A percentile compares a stretch with the other conserved stretches of the same genome.
These are phyloP conservation scores for Anabas testudineus DNA, from an alignment of 2,797 vertebrate genomes.

Conservation along the genomic window DNA sequence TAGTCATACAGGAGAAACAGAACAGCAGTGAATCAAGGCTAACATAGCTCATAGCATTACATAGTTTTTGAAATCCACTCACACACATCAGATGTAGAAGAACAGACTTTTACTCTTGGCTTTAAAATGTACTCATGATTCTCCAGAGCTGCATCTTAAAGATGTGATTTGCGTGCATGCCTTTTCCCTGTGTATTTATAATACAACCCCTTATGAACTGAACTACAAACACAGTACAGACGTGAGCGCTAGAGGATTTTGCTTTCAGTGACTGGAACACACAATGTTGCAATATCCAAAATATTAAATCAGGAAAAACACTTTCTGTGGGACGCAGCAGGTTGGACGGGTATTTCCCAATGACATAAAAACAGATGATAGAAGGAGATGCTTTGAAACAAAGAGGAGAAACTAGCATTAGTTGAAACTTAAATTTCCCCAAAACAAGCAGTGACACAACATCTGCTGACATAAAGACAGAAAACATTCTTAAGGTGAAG, in stretches of 20 bases:
- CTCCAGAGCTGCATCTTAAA: constrained; percentile 22
- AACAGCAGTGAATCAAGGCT: constrained; percentile 46
- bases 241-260: not conserved
- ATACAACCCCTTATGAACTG: constrained; percentile 7
- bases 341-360: not conserved
- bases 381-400: not conserved
- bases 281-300: not conserved
- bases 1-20: constrained; percentile 48
- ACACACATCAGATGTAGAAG: constrained; percentile 42
- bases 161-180: constrained; percentile 17
- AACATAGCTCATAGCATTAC: constrained; percentile 6
- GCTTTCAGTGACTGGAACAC: not conserved
- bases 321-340: not conserved
- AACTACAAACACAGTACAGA: constrained; percentile 4
- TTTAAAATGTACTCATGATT: constrained; percentile 26
- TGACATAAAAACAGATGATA: not conserved
- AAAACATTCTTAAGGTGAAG: constrained; percentile 11
- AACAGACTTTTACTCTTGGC: constrained; percentile 25
- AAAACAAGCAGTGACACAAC: not conserved
- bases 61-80: constrained; percentile 34
- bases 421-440: not conserved
- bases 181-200: constrained; percentile 12
- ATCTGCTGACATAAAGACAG: not conserved
- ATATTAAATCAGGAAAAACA: constrained; percentile 2
- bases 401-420: too few relatives aligned